Evolutionary conservation across 2,888 invertebrate genomes (phyloP).

Genomic region (Geotrupes spiniger): DNA sequence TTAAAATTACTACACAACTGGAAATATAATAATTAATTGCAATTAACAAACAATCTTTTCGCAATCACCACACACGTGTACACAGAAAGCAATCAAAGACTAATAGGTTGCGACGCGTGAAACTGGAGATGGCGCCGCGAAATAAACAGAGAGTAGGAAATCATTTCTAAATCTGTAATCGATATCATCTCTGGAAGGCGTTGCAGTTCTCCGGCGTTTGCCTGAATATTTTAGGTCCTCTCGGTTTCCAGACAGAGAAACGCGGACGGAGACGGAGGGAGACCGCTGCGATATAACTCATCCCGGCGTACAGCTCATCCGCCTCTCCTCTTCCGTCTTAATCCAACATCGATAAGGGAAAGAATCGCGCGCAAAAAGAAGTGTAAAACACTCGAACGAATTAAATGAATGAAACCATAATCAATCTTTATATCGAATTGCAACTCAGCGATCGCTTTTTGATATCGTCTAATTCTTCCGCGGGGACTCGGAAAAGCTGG

Average conservation of each 20-base stretch:
- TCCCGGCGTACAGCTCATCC: not conserved
- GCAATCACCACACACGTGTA: not conserved
- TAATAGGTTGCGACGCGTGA: slow-evolving; percentile 11
- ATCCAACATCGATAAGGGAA: slow-evolving; percentile 2
- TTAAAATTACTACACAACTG: no score
- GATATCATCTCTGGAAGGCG: not conserved
- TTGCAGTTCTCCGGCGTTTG: not conserved
- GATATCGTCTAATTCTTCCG: slow-evolving; percentile 18
- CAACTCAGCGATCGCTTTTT: slow-evolving; percentile 14
- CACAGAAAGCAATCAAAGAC: slow-evolving; percentile 9
- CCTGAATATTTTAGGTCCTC: slow-evolving; percentile 5
- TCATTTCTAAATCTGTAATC: slow-evolving; percentile 5
- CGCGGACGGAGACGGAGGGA: not conserved
- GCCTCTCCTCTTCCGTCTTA: not conserved
- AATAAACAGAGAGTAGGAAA: not conserved
- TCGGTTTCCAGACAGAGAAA: not conserved
- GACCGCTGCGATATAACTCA: not conserved
- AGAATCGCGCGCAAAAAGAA: slow-evolving; percentile 10
- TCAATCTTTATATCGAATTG: slow-evolving; percentile 20
- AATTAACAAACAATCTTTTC: no score
- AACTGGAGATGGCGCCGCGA: not conserved
- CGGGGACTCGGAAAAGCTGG: slow-evolving; percentile 2
- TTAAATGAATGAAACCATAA: slow-evolving; percentile 24
- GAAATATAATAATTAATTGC: no score
- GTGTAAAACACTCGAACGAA: slow-evolving; percentile 23